These are phyloP conservation scores for Calidris pugnax DNA, from an alignment of 2,113 vertebrate species.

Conservation along the genomic window DNA sequence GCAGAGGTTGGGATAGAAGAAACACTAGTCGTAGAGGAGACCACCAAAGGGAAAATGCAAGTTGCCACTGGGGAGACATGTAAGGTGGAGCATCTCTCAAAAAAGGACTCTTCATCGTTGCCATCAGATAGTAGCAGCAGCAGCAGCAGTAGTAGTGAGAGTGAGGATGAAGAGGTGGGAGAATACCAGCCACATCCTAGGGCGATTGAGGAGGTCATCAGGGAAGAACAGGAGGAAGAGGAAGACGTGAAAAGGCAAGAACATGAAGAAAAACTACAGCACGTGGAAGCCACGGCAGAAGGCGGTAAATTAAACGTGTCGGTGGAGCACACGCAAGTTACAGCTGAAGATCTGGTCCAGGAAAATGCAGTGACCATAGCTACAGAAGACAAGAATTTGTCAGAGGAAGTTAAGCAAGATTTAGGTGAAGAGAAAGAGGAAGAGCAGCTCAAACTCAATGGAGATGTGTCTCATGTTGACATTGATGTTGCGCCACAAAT, in stretches of 20 bases:
- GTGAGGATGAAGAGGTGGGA: constrained; percentile 88
- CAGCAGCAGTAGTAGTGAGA: constrained; percentile 85
- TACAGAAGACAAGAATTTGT: constrained; percentile 62
- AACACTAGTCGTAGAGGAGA: constrained; percentile 85
- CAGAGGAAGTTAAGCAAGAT: constrained; percentile 68
- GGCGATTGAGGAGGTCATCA: constrained; percentile 77
- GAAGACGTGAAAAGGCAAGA: constrained; percentile 59
- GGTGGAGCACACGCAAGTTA: constrained; percentile 35
- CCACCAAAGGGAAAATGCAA: constrained; percentile 80
- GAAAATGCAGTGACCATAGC: constrained; percentile 57
- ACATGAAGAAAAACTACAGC: constrained; percentile 55
- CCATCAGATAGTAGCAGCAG: constrained; percentile 85
- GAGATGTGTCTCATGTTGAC: constrained; percentile 86
- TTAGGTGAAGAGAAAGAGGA: constrained; percentile 63
- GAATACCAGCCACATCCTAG: constrained; percentile 87
- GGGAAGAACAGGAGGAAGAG: constrained; percentile 86
- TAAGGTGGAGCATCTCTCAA: constrained; percentile 74
- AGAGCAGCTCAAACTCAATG: constrained; percentile 87
- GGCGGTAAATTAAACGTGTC: constrained; percentile 55
- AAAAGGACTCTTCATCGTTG: constrained; percentile 78
- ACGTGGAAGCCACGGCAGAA: constrained; percentile 40
- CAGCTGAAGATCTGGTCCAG: constrained; percentile 59
- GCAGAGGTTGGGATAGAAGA: constrained; percentile 93
- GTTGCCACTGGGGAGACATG: constrained; percentile 70
- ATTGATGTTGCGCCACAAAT: constrained; percentile 88